Base-by-base conservation (phyloP, 2,888 invertebrate species). In the Lasioglossum morio region DNA sequence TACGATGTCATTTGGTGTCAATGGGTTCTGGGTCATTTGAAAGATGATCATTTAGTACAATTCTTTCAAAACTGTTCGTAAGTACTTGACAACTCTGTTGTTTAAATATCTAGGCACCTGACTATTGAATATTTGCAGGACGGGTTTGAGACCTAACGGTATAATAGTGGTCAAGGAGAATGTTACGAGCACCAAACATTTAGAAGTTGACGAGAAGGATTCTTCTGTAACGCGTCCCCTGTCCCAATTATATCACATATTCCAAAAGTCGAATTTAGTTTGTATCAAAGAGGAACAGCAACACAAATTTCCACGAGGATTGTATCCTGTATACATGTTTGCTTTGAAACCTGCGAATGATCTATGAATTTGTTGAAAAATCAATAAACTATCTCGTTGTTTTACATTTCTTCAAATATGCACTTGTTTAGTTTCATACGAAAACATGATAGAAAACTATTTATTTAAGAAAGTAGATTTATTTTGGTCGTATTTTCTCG, bases 1-100 rank as follows among this genome's bases (percentile, higher is more conserved):
- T 99, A 99, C 95, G 99, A 99, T 94, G 96, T 99, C 16, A 98
- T 99, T 91, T 99, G 99, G 99, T 97, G 97, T 92, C 99, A 99
- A 94, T 99, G 99, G 99, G 99, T 99, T 14, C 95, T 98, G 30
- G 98, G 98, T 0, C 98, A 99, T 94, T 95, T 99, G 72, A 97
- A 97, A 4, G 98, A 99, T 94, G 96, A 96, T 16, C 98, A 99
- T 95, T 96, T 99, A 69, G 95, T 98, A 40, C 94, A 96, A 34
- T 99, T 98, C 93, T 96, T 98, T 76, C 95, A 96, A 87, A 96
- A 96, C 86, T 97, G 98, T 94, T 95, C 95, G 95, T 96, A 93
- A 92, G 96, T 96, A 84, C 27, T 34, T 73, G 2, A 53, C 57
- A n/a, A 12, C 0, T 0, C 14, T 16, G 10, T 2, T 12, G 3